Evolutionary conservation across 2,797 vertebrate genomes (phyloP).

Genomic region (Melanogrammus aeglefinus): DNA sequence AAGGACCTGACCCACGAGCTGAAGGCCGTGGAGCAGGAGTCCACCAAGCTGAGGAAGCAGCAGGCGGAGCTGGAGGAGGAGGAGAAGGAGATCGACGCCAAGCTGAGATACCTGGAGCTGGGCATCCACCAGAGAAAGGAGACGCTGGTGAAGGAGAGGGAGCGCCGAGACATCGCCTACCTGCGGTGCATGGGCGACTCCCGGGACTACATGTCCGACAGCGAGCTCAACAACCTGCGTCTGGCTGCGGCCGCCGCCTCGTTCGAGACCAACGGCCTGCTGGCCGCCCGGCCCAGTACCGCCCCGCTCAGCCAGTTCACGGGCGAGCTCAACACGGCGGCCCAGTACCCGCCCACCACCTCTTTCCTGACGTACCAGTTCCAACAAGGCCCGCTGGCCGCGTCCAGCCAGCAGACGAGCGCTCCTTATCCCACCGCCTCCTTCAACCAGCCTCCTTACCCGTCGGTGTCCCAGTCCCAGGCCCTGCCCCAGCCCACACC

Average conservation of each 20-base stretch:
- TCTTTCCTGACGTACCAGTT: conserved; percentile 85
- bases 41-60: conserved; percentile 95
- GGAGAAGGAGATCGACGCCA: conserved; percentile 98
- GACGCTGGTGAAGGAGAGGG: conserved; percentile 89
- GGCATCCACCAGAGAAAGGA: conserved; percentile 97
- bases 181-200: conserved; percentile 87
- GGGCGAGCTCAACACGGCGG: conserved; percentile 76
- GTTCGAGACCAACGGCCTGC: conserved; percentile 76
- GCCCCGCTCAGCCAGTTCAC: conserved; percentile 82
- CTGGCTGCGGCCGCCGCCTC: conserved; percentile 79
- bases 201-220: conserved; percentile 95
- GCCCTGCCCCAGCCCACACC: conserved; percentile 84
- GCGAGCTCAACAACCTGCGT: conserved; percentile 91
- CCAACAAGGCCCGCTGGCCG: conserved; percentile 72
- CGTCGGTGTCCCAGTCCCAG: conserved; percentile 78
- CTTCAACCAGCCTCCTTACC: conserved; percentile 81
- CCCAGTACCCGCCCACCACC: conserved; percentile 77
- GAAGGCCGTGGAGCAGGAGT: conserved; percentile 96
- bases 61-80: conserved; percentile 98
- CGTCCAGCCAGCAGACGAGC: conserved; percentile 66
- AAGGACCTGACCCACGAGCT: conserved; percentile 95
- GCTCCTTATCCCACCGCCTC: conserved; percentile 68
- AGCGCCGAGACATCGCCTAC: conserved; percentile 89
- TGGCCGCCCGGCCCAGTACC: conserved; percentile 76
- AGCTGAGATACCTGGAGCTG: conserved; percentile 94